Base-by-base conservation (phyloP, 2,888 invertebrate genomes). In the Ennomos fuscantarius region DNA sequence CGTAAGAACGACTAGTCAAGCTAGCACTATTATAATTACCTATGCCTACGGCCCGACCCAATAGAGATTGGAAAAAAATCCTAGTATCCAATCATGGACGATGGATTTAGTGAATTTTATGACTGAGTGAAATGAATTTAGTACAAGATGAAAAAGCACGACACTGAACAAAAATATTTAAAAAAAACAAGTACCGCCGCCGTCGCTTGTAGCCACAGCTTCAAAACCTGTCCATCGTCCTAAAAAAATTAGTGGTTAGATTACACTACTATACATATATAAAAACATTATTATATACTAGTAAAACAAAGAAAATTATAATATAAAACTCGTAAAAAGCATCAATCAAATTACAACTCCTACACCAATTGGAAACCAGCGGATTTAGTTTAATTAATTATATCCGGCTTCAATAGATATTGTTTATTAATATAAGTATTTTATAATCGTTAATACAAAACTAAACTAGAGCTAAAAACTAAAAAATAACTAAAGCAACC, bases 181-280 rank as follows among this genome's bases (percentile, higher is more conserved):
- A 68, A 70, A 72, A 54, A 60, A 66, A 73, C 74, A 70, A 73
- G 74, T 90, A 91, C 90, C 90, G 81, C 81, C 72, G 71, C 81
- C 72, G 71, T 90, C 89, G 47, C 67, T 68, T 56, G 84, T 75
- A 52, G 90, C 68, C 56, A 90, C 89, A 51, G 88, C 73, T 68
- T 74, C 82, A 79, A 89, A 89, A 60, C 87, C 90, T 72, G 88
- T 74, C 89, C 90, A 87, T 65, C 73, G 71, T 78, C 86, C 91
- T 89, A 89, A 87, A 76, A 89, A 81, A 89, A 85, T 84, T 82
- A 79, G 76, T 76, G n/a, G 72, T 81, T 79, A 79, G 63, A 60
- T 52, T 52, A 64, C 37, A 45, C 50, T 55, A 47, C 50, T 52
- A 56, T 59, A 62, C 32, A 55, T 37, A 57, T 8, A 50, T 9